Evolutionary conservation across 64 coral and sea anemone species (phyloP).

Genomic region (Montipora efflorescens): DNA sequence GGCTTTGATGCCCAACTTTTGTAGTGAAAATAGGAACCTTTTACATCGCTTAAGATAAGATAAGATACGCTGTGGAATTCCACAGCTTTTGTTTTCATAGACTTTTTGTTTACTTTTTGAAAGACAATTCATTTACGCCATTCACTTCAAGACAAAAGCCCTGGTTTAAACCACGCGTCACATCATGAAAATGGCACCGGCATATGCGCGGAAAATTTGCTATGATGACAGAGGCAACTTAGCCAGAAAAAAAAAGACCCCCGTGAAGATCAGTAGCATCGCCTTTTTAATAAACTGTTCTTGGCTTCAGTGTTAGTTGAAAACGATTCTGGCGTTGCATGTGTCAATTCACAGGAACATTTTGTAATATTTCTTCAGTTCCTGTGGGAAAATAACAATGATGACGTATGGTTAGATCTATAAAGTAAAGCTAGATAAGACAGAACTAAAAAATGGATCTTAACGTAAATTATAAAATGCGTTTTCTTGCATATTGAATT

Average conservation of each 20-base stretch:
- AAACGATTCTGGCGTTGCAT: background rate
- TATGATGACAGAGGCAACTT: background rate
- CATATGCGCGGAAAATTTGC: background rate
- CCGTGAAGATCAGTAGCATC: background rate
- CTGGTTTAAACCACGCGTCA: background rate
- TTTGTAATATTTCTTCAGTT: conserved; percentile 32
- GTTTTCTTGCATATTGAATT: background rate
- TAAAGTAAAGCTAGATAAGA: conserved; percentile 27
- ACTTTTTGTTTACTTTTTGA: conserved; percentile 28
- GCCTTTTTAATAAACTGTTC: background rate
- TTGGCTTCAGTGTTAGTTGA: background rate
- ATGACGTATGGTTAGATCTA: conserved; percentile 24
- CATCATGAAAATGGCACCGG: background rate
- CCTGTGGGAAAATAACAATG: conserved; percentile 49
- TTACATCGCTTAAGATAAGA: too few relatives aligned
- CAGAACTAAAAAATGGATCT: conserved; percentile 2
- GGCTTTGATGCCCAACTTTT: background rate
- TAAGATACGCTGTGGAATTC: conserved; percentile 1
- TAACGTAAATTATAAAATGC: background rate
- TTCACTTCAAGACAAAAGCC: conserved; percentile 25
- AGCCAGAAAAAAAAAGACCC: background rate
- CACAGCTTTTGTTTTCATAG: conserved; percentile 34
- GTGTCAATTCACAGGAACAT: conserved; percentile 25
- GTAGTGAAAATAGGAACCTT: too few relatives aligned
- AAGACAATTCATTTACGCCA: conserved; percentile 34